These are phyloP conservation scores for Campoletis sonorensis DNA, from an alignment of 1,140 invertebrate genomes.

Conservation along the genomic window DNA sequence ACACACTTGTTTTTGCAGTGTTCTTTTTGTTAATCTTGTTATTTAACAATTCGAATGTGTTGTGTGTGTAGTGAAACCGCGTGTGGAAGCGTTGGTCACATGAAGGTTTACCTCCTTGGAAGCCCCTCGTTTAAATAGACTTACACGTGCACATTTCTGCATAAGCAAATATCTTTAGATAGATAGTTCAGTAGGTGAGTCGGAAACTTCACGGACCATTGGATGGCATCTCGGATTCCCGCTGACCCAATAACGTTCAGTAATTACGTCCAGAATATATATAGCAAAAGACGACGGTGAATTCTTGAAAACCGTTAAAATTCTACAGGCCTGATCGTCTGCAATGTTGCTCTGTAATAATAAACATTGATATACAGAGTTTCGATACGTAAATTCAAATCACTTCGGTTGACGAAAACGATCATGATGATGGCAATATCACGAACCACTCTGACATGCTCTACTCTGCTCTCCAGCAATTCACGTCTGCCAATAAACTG, in stretches of 20 bases:
- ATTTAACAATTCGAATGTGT: no score
- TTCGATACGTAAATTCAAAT: background rate
- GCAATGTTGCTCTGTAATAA: background rate
- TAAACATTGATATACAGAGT: background rate
- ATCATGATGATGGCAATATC: slow-evolving; percentile 19
- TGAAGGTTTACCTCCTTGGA: no score
- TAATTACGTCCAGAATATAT: slow-evolving; percentile 34
- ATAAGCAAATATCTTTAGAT: background rate
- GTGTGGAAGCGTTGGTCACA: no score
- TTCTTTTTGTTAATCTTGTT: no score
- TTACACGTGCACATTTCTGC: background rate
- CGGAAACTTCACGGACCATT: slow-evolving; percentile 20
- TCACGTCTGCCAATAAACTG: slow-evolving; percentile 11
- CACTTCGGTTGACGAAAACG: background rate
- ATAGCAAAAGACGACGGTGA: background rate
- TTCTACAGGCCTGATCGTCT: background rate
- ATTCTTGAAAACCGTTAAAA: slow-evolving; percentile 21
- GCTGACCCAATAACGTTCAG: slow-evolving; percentile 20
- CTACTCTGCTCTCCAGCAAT: slow-evolving; percentile 11
- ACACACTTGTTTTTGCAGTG: no score
- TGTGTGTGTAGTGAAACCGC: no score
- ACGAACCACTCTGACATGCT: slow-evolving; percentile 25
- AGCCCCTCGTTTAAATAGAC: no score
- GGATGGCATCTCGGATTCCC: background rate
- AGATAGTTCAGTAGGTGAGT: background rate